Base-by-base conservation (phyloP, 1,140 invertebrate genomes). In the Drosophila kanapiae region DNA sequence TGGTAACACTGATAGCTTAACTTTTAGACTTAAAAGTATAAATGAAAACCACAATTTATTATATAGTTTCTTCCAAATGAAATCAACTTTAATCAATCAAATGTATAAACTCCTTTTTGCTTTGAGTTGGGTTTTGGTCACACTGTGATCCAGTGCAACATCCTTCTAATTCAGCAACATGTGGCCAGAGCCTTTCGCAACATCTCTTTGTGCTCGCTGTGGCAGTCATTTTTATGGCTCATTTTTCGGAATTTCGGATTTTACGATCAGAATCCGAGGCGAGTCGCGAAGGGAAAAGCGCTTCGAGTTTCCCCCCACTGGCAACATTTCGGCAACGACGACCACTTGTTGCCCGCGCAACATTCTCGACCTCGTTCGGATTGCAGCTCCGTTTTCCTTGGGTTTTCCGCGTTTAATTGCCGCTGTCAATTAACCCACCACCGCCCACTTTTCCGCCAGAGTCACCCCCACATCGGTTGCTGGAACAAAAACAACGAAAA, bases 341-440 rank as follows among this genome's bases (percentile, higher is more conserved):
- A 62, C 67, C 84, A 87, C 83, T 87, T 87, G 84, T 88, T 88
- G 85, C 62, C 62, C 45, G 13, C 11, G 67, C 67, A 18, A 68
- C n/a, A 69, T 78, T 72, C 61, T 63, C 53, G 53, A 23, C 8
- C 33, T 35, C 27, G 18, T 29, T 23, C 5, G 23, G 18, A 61
- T 49, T 35, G 18, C 23, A 18, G 60, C 35, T 54, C 27, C 48
- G 31, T 11, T 54, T 35, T 38, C 33, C 29, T 53, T 40, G 54
- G 38, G 9, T 37, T 27, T 31, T 35, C 48, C n/a, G 35, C 18
- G 49, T 18, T 38, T 69, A 83, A 57, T 76, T 65, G 43, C 48
- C 29, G 57, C 29, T 74, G 62, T 49, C 72, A 63, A 63, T 65
- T 80, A 59, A 57, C 48, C 40, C 42, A 56, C 43, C 11, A 35